Base-by-base conservation (phyloP, 2,888 invertebrate species). In the Lypha dubia region DNA sequence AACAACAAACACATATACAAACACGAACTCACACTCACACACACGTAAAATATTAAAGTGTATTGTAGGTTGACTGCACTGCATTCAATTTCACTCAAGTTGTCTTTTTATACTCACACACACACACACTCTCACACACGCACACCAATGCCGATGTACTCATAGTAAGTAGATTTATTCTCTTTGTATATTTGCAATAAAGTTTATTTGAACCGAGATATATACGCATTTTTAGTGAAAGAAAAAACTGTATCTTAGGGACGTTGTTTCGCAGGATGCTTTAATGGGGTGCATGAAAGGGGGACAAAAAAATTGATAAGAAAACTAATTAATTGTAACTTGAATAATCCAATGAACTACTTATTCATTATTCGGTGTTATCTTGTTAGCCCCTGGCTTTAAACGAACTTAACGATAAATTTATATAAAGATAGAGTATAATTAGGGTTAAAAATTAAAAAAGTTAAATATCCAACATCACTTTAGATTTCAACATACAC, bases 81-180 rank as follows among this genome's bases (percentile, higher is more conserved):
- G 67, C 60, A 49, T 38, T 28, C 15, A 60, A 28, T 60, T 68
- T 24, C 15, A 28, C 7, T 51, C n/a, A 49, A 62, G 32, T 38
- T 51, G 58, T 46, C 9, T 60, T 67, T 15, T 38, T 75, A 22
- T 13, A 56, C 38, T 15, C 13, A 51, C 41, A 49, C 60, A 28
- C 67, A 32, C 32, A 67, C 15, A 24, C 20, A 53, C 7, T 1
- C n/a, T 0, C 17, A 38, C 49, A 28, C 56, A 28, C 17, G 46
- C 22, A 24, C 22, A 62, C 41, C 28, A 46, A 44, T 41, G 41
- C 38, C 62, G 15, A 24, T 56, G 60, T 58, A 28, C 24, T 53
- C 5, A 17, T 44, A 46, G 24, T 35, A 63, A 75, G 63, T 28
- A 28, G 63, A 51, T 74, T 74, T 80, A 80, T 67, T 80, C 67